Percentiles rank a stretch among this genome's conserved stretches.
These are phyloP conservation scores for Flexamia atlantica DNA, from an alignment of 2,888 invertebrate genomes.

Conservation along the genomic window DNA sequence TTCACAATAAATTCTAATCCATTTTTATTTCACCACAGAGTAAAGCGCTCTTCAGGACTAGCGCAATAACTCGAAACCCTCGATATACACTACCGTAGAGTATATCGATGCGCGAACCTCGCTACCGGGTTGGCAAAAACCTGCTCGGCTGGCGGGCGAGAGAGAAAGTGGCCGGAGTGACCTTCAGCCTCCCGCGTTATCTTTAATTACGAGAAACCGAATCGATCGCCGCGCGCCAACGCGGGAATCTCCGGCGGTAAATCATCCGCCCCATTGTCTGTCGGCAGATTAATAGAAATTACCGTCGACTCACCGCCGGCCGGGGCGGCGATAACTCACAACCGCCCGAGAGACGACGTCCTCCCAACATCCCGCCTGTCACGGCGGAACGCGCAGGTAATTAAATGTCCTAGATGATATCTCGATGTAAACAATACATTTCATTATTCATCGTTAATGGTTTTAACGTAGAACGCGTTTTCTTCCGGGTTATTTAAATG, in stretches of 20 bases:
- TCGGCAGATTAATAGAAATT: slow-evolving; percentile 40
- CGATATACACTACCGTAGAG: too few relatives aligned
- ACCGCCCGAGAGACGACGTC: not conserved
- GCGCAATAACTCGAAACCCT: too few relatives aligned
- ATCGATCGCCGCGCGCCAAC: not conserved
- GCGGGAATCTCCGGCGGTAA: slow-evolving; percentile 2
- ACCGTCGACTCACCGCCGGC: not conserved
- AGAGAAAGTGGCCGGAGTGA: not conserved
- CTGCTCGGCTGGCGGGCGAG: not conserved
- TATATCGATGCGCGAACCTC: too few relatives aligned
- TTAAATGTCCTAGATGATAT: not conserved
- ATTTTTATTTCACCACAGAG: too few relatives aligned
- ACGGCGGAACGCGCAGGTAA: not conserved
- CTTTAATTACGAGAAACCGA: slow-evolving; percentile 37
- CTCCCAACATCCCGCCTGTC: not conserved
- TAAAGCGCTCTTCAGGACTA: too few relatives aligned
- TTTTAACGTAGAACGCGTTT: too few relatives aligned
- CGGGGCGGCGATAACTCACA: not conserved
- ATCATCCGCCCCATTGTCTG: slow-evolving; percentile 1
- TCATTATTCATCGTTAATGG: not conserved
- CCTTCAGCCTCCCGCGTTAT: not conserved
- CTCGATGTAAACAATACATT: not conserved
- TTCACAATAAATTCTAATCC: too few relatives aligned
- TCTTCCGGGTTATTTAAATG: too few relatives aligned
- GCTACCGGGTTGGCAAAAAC: slow-evolving; percentile 29